Base-by-base conservation (phyloP, 2,113 vertebrate species). In the Oncorhynchus clarkii region DNA sequence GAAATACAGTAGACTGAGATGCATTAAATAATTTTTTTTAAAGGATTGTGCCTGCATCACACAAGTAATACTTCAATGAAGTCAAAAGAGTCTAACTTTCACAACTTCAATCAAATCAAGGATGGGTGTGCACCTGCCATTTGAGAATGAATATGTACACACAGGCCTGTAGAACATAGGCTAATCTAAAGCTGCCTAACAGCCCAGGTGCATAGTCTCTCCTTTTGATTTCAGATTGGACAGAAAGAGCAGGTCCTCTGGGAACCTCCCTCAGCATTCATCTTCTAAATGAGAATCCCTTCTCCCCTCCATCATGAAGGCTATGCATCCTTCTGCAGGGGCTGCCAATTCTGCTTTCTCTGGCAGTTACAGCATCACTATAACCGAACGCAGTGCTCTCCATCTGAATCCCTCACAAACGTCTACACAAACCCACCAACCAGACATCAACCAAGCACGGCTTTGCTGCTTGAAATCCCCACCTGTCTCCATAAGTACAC, bases 281-380 rank as follows among this genome's bases (percentile, higher is more conserved):
- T 87, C 82, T 84, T 84, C 82, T 87, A 87, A 87, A 87, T 84
- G 82, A 87, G 82, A 82, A 82, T 78, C 74, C 79, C 76, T 79
- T 75, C 76, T 73, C 71, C 71, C 78, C 78, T 87, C 80, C 82
- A 87, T 87, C 82, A 87, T 84, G 82, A 76, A 77, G 76, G 67
- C 78, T 80, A 78, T 84, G 75, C 70, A 65, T 45, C 62, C 73
- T 54, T 78, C 74, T 80, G 71, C 60, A 77, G 80, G 76, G 80
- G 72, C 80, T 84, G 80, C 80, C 85, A 78, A 72, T 79, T 80
- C 73, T 24, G 67, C 64, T 82, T 66, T 62, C 54, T 59, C 72
- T 74, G 70, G 75, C 78, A 78, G 72, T 72, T 80, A 72, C 67
- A 77, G 75, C 77, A 70, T 75, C 31, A 12, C 78, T 81, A 78